These are phyloP conservation scores for Apantesis nais DNA, from an alignment of 2,888 invertebrate species.

Conservation along the genomic window DNA sequence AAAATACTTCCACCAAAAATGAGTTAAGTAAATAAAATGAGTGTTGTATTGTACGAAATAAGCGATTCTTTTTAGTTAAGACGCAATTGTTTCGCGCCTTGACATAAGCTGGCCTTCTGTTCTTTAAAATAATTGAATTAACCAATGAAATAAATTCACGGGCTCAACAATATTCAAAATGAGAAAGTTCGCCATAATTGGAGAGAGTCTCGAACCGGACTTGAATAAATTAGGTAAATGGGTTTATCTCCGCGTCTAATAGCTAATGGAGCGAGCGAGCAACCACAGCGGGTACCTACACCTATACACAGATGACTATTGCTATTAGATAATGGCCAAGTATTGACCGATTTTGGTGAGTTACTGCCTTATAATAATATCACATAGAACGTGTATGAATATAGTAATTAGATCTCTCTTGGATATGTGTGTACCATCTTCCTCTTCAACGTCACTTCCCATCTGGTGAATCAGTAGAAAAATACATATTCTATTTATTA, in stretches of 20 bases:
- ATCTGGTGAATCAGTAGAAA: not conserved
- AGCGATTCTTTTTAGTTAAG: constrained; percentile 12
- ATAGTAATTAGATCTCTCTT: not conserved
- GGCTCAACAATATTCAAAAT: constrained; percentile 33
- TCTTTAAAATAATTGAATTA: constrained; percentile 41
- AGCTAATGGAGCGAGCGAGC: constrained; percentile 5
- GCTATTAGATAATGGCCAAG: not conserved
- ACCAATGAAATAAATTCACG: constrained; percentile 39
- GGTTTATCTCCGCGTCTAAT: constrained; percentile 19
- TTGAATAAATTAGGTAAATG: constrained; percentile 26
- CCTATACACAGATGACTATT: not conserved
- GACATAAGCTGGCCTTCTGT: constrained; percentile 24
- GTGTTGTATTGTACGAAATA: constrained; percentile 6
- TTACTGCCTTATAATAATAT: not conserved
- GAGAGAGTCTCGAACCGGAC: constrained; percentile 19
- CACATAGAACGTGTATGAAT: not conserved
- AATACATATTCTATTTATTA: too few species aligned
- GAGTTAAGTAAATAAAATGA: constrained; percentile 7
- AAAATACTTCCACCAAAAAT: not conserved
- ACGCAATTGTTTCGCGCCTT: constrained; percentile 14
- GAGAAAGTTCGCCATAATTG: constrained; percentile 32
- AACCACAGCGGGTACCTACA: not conserved
- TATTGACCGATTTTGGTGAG: not conserved
- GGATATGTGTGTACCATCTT: not conserved
- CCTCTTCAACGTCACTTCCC: not conserved